Base-by-base conservation (phyloP, 2,797 vertebrate species). In the Mus caroli region DNA sequence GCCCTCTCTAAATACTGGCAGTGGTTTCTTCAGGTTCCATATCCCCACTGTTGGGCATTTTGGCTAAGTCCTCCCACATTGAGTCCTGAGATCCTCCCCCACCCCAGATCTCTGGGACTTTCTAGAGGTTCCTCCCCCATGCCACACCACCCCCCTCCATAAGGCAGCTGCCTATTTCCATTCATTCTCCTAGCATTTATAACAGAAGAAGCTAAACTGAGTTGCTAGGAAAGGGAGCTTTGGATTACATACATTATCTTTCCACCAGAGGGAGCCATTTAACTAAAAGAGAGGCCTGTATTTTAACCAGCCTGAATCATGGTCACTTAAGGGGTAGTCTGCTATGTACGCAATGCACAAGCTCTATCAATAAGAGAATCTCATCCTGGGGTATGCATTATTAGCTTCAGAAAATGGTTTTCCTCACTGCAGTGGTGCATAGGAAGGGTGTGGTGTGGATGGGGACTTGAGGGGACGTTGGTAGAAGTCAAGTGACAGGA, bases 371-470 rank as follows among this genome's bases (percentile, higher is more conserved):
- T 31, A 60, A 87, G 34, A 28, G 50, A 91, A 26, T 94, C 69
- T 92, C 67, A 58, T 31, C 4, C 14, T 79, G 7, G 3, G 12
- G 4, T 20, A 22, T 4, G 14, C 80, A 50, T 26, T 24, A n/a
- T 37, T 43, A 20, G 82, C 10, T 76, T 13, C 67, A 28, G 78
- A 3, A 14, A 4, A 40, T 31, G 46, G 1, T 17, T 82, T 75
- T 94, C 12, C 79, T 71, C 52, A 5, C 3, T 2, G 0, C 73
- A 37, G n/a, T 3, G 0, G 14, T 4, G 22, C 0, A 11, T 17
- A 54, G 71, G 43, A 56, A 58, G 37, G 13, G 17, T 52, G 37
- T 8, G 13, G 50, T 37, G 9, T 31, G 34, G 24, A 28, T 24
- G 13, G 12, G 14, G 8, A 14, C 54, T 78, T 50, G 11, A 64